Base-by-base conservation (phyloP, 2,888 invertebrate genomes). In the Macrosoma leucophasiata region DNA sequence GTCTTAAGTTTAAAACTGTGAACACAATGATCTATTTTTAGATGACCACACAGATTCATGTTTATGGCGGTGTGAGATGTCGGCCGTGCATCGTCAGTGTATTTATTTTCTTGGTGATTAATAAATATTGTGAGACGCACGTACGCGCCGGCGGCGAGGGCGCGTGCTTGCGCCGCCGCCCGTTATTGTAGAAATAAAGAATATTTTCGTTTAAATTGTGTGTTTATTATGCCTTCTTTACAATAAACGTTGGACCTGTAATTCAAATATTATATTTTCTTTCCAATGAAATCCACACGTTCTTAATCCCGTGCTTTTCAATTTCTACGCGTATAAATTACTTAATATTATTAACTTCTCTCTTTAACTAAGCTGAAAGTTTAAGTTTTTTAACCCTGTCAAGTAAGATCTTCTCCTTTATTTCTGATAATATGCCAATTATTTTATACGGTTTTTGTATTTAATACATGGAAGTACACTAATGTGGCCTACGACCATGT, bases 111-210 rank as follows among this genome's bases (percentile, higher is more conserved):
- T 61, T 64, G 64, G 67, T 73, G 71, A 70, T 73, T 63, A 72
- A 70, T 72, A 69, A 76, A 75, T 72, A 77, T 74, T 76, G 77
- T 75, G 78, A 77, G 74, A 76, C 70, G 76, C 78, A 77, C 76
- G 68, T 62, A 62, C 61, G 71, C 57, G 64, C 50, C 52, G 65
- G 57, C 64, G 50, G 58, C 58, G 57, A 41, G 48, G 48, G 52
- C 56, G 57, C 41, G 48, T 48, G 52, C 56, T 52, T 54, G 55
- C 56, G 62, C 60, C 62, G 69, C 56, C 63, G 68, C 62, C 61
- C 75, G 67, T 74, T 78, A 75, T 68, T 75, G 69, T 82, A 82
- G 82, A 78, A 82, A 81, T 82, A 82, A 82, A 82, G 78, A 78
- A 81, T 82, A 82, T 82, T 82, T 82, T 82, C 81, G 82, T 82